A percentile compares a stretch with the other conserved stretches of the same genome.
Evolutionary conservation across 2,888 invertebrate species (phyloP).

Genomic region (Dastarcus helophoroides): DNA sequence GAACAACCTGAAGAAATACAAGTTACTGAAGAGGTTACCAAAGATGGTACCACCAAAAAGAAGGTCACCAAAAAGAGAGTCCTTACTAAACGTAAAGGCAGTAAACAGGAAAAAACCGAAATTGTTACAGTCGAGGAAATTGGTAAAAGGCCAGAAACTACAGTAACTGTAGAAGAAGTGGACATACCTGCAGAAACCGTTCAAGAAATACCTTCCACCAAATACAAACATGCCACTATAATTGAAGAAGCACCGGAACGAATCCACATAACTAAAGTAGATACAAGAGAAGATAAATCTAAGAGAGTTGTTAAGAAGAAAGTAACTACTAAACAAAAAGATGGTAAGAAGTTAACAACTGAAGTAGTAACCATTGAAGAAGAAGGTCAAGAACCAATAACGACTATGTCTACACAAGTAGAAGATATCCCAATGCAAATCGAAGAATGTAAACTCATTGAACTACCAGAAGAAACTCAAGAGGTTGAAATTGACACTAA

Average conservation of each 20-base stretch:
- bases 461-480: conserved; percentile 25
- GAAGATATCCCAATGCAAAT: conserved; percentile 19
- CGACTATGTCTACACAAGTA: conserved; percentile 11
- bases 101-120: conserved; percentile 30
- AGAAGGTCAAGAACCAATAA: conserved; percentile 1
- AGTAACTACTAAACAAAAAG: conserved; percentile 31
- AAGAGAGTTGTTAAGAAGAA: conserved; percentile 27
- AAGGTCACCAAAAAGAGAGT: conserved; percentile 26
- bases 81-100: conserved; percentile 34
- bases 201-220: conserved; percentile 12
- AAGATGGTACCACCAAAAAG: conserved; percentile 22
- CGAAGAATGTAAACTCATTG: conserved; percentile 18
- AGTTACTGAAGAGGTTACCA: conserved; percentile 16
- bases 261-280: neutral
- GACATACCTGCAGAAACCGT: conserved; percentile 12
- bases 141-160: conserved; percentile 30
- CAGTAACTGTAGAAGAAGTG: conserved; percentile 24
- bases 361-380: conserved; percentile 30
- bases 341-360: conserved; percentile 35
- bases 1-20: conserved; percentile 22
- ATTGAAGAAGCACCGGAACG: neutral
- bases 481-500: conserved; percentile 21
- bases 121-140: conserved; percentile 33
- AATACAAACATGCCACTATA: conserved; percentile 13
- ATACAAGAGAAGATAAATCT: conserved; percentile 23